Percentiles rank a stretch among this genome's conserved stretches.
These are phyloP conservation scores for Drepana arcuata DNA, from an alignment of 1,140 invertebrate genomes.

Conservation along the genomic window DNA sequence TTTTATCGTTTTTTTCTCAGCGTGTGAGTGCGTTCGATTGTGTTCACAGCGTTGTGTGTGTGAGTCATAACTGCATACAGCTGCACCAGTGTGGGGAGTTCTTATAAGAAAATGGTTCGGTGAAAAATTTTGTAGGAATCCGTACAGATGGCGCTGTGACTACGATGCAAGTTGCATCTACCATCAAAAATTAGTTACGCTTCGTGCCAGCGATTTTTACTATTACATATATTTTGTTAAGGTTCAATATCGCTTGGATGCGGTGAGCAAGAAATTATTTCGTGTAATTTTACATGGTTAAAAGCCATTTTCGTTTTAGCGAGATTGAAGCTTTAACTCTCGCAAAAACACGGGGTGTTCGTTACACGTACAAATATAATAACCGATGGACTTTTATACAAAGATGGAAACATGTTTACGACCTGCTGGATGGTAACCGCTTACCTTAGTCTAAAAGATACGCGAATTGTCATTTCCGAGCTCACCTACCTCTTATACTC, in stretches of 20 bases:
- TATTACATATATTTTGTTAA: conserved; percentile 3
- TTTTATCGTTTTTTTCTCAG: conserved; percentile 69
- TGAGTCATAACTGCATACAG: conserved; percentile 16
- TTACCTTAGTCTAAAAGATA: too few relatives aligned
- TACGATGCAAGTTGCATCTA: conserved; percentile 38
- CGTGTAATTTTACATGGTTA: too few relatives aligned
- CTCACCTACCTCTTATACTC: too few relatives aligned
- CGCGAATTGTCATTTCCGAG: too few relatives aligned
- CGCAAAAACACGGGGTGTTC: too few relatives aligned
- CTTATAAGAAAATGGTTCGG: conserved; percentile 68
- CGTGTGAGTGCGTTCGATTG: conserved; percentile 68
- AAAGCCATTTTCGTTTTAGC: too few relatives aligned
- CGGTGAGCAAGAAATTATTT: too few relatives aligned
- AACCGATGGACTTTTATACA: too few relatives aligned
- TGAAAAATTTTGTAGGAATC: conserved; percentile 64
- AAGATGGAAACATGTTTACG: too few relatives aligned
- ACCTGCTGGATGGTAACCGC: too few relatives aligned
- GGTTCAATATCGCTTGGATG: conserved; percentile 2
- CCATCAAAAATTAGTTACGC: conserved; percentile 48
- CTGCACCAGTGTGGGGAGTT: conserved; percentile 36
- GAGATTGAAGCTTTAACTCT: too few relatives aligned
- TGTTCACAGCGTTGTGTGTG: conserved; percentile 30
- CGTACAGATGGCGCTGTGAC: conserved; percentile 62
- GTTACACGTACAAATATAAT: too few relatives aligned
- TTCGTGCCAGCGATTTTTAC: conserved; percentile 8